A percentile compares a stretch with the other conserved stretches of the same genome.
Evolutionary conservation across 2,797 vertebrate species (phyloP).

Genomic region (Clamator glandarius): DNA sequence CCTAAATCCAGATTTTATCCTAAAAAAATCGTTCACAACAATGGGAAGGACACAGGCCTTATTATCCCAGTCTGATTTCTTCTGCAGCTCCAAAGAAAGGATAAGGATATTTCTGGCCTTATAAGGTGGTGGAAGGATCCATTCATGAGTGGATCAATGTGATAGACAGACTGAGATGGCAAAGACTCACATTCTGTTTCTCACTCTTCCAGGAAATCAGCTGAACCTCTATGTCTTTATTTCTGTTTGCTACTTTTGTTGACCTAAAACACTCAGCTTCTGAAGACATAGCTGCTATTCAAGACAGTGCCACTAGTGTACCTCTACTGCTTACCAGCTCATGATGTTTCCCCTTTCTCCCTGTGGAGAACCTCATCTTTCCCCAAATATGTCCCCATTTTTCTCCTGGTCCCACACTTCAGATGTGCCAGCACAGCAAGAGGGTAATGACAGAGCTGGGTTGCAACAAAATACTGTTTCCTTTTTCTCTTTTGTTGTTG

Average conservation of each 20-base stretch:
- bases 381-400: not conserved
- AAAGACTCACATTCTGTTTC: not conserved
- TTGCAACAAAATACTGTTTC: not conserved
- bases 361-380: accelerated
- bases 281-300: not conserved
- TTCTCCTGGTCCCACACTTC: not conserved
- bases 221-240: not conserved
- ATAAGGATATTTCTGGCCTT: not conserved
- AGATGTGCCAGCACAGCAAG: not conserved
- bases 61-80: not conserved
- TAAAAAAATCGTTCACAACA: no score
- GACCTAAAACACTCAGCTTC: not conserved
- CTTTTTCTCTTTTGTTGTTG: not conserved
- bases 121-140: not conserved
- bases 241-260: not conserved
- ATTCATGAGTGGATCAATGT: not conserved
- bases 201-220: not conserved
- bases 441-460: not conserved
- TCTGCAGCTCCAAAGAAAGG: not conserved
- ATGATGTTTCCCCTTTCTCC: accelerated
- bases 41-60: not conserved
- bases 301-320: not conserved
- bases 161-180: not conserved
- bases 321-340: not conserved
- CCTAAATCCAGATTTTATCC: no score